Base-by-base conservation (phyloP, 2,113 vertebrate species). In the Prunella fulvescens region DNA sequence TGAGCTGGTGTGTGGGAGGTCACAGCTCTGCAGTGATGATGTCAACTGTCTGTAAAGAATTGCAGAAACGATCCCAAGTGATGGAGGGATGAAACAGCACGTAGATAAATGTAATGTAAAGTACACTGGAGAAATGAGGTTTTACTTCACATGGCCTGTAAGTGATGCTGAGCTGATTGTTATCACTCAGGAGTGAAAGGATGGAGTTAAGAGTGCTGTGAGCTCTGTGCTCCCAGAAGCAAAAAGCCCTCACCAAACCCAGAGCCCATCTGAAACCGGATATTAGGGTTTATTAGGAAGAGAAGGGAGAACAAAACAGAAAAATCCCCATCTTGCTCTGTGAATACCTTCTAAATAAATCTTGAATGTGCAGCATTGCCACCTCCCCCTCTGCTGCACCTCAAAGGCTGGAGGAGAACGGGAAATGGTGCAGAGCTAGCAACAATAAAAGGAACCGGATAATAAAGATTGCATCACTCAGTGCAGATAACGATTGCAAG, bases 271-370 rank as follows among this genome's bases (percentile, higher is more conserved):
- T 47, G 19, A 40, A 61, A 88, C 73, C 20, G 16, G 80, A 72
- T 50, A 47, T 86, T 61, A 58, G 51, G 67, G 23, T 83, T 88
- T 93, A 50, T 93, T 86, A 88, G 74, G 71, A 76, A 92, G 70
- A 84, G 60, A 66, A 92, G 58, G 81, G 69, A 87, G 76, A 91
- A 73, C 16, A 88, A 91, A 90, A 23, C 19, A 26, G 58, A 69
- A 47, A 40, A 88, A 86, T 84, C 77, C 45, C 51, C 45, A 26
- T 57, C 69, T 81, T 47, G 12, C 50, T 73, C 5, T 39, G 3
- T 66, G 78, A 84, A 88, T 91, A 11, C 64, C 20, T 94, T 73
- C 77, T 92, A 81, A 91, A 92, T 92, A 89, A 86, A 86, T 91
- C 77, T 77, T 45, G 47, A 79, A 50, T 70, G 76, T 81, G 78